phyloP scores from a whole-genome alignment of 2,797 vertebrate genomes.

The Pseudochromis fuscus region DNA sequence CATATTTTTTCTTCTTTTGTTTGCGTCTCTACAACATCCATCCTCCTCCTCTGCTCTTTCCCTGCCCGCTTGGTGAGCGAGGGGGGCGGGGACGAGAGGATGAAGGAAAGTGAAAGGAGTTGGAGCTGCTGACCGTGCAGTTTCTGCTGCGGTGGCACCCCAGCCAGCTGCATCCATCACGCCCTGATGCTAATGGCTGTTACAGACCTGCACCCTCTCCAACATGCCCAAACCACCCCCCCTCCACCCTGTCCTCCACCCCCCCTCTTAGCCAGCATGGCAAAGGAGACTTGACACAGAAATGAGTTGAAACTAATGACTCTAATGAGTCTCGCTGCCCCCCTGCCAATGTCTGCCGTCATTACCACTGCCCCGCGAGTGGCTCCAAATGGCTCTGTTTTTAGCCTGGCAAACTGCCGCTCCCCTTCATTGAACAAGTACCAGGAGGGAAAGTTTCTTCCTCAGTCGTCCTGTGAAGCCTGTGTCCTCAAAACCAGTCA shows the following conservation, averaged over 20 bases:
- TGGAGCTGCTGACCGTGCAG: slow-evolving; percentile 64
- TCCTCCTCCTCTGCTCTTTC: slow-evolving; percentile 17
- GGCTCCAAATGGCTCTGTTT: slow-evolving; percentile 68
- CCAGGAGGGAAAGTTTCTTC: slow-evolving; percentile 6
- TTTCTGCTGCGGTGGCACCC: slow-evolving; percentile 58
- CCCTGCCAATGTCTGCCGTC: slow-evolving; percentile 67
- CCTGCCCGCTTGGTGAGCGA: neutral
- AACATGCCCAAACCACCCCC: slow-evolving; percentile 28
- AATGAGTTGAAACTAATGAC: slow-evolving; percentile 79
- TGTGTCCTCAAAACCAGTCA: slow-evolving; percentile 11
- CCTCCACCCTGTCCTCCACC: neutral
- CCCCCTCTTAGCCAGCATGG: slow-evolving; percentile 50
- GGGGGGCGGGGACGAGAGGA: slow-evolving; percentile 16
- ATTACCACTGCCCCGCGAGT: slow-evolving; percentile 68
- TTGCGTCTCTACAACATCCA: slow-evolving; percentile 16
- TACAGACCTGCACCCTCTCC: slow-evolving; percentile 49
- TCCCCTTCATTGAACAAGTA: slow-evolving; percentile 47
- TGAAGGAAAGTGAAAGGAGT: slow-evolving; percentile 33
- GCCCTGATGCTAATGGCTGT: slow-evolving; percentile 71
- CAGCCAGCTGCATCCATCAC: slow-evolving; percentile 71
- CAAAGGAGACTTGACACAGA: slow-evolving; percentile 72
- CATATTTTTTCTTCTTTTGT: slow-evolving; percentile 8
- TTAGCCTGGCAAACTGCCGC: slow-evolving; percentile 58
- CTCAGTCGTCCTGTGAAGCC: slow-evolving; percentile 29
- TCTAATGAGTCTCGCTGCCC: slow-evolving; percentile 74